Conservation (phyloP, 2,113 vertebrate species). For the Tragelaphus imberbis region DNA sequence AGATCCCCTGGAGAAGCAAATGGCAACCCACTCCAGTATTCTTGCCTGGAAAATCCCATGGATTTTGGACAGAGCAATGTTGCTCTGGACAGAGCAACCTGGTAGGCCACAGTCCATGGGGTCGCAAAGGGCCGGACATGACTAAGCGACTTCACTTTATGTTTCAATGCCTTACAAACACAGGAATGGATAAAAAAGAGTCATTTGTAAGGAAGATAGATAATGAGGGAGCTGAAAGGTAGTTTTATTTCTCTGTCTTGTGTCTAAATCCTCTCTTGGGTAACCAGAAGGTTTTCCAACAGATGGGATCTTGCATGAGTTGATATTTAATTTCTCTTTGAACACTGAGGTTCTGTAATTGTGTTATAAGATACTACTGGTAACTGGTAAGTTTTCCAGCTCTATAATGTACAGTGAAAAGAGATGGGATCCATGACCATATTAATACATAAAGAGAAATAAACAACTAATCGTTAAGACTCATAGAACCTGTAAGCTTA, state of each 20-base stretch:
- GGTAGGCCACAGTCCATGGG: background rate
- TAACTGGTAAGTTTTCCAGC: background rate
- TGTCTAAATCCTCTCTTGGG: background rate
- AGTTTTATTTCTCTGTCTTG: background rate
- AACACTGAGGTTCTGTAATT: background rate
- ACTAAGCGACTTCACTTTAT: background rate
- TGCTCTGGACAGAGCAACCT: background rate
- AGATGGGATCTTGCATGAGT: background rate
- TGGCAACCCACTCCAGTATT: background rate
- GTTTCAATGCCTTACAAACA: background rate
- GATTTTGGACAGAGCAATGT: too few relatives aligned
- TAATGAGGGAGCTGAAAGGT: background rate
- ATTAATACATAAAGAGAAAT: background rate
- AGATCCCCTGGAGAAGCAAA: background rate
- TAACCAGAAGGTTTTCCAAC: background rate
- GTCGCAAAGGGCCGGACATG: accelerated
- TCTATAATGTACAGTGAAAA: background rate
- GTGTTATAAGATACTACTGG: background rate
- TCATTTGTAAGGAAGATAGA: background rate
- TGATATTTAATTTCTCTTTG: background rate
- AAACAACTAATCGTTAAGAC: background rate
- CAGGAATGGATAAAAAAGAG: background rate
- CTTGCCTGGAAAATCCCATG: background rate
- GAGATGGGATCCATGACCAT: background rate
- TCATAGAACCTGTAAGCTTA: background rate